A percentile compares a stretch with the other conserved stretches of the same genome.
Conservation (phyloP, 2,113 vertebrate genomes). For the Bettongia penicillata region DNA sequence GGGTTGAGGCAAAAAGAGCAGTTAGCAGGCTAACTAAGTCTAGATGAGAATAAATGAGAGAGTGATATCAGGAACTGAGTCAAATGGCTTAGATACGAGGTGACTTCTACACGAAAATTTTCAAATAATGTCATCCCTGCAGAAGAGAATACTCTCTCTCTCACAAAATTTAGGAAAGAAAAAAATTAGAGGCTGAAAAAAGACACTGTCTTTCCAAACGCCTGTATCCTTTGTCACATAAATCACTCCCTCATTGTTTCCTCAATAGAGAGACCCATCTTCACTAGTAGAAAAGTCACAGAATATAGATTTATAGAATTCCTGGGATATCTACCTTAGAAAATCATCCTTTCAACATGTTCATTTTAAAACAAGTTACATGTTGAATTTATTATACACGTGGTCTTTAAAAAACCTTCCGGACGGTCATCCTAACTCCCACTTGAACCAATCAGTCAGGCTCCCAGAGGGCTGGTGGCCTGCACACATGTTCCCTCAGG, state of each 20-base stretch:
- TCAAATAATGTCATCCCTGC: too few relatives aligned
- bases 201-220: not conserved
- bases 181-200: not conserved
- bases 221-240: not conserved
- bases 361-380: not conserved
- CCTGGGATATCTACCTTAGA: not conserved
- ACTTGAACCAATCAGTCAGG: not conserved
- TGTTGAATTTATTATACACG: not conserved
- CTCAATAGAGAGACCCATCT: not conserved
- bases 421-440: not conserved
- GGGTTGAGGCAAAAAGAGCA: not conserved
- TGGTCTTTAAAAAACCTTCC: not conserved
- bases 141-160: not conserved
- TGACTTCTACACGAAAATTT: not conserved
- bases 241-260: not conserved
- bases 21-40: not conserved
- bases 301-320: not conserved
- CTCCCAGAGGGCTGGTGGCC: not conserved
- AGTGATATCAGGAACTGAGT: not conserved
- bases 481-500: not conserved
- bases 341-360: not conserved
- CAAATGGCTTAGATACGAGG: not conserved
- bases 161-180: not conserved
- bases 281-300: not conserved
- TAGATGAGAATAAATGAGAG: not conserved